Evolutionary conservation across 2,888 invertebrate genomes (phyloP).

Genomic region (Ptilodon capucinus): DNA sequence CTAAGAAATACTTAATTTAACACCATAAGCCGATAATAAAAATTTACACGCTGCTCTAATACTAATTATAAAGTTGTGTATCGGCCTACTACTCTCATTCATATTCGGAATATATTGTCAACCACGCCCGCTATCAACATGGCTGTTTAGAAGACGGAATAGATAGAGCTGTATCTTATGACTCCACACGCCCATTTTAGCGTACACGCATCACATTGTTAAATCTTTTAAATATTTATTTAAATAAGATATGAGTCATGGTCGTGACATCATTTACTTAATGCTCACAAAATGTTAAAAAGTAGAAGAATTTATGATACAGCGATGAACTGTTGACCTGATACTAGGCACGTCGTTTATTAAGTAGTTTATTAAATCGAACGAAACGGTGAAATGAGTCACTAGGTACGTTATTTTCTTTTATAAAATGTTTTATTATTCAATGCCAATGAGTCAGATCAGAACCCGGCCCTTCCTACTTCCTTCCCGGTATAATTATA

Average conservation of each 20-base stretch:
- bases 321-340: slow-evolving; percentile 76
- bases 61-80: slow-evolving; percentile 7
- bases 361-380: slow-evolving; percentile 49
- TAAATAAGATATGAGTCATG: slow-evolving; percentile 67
- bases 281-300: slow-evolving; percentile 68
- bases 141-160: slow-evolving; percentile 32
- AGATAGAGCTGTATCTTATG: slow-evolving; percentile 25
- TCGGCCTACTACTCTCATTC: slow-evolving; percentile 19
- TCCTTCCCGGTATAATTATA: slow-evolving; percentile 17
- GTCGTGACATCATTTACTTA: slow-evolving; percentile 75
- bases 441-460: slow-evolving; percentile 33
- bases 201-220: slow-evolving; percentile 44
- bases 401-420: slow-evolving; percentile 31
- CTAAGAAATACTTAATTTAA: neutral
- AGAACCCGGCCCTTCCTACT: slow-evolving; percentile 31
- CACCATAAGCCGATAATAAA: slow-evolving; percentile 13
- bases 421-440: slow-evolving; percentile 16
- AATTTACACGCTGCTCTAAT: slow-evolving; percentile 15
- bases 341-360: slow-evolving; percentile 57
- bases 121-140: slow-evolving; percentile 28
- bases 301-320: slow-evolving; percentile 71
- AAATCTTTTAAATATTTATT: slow-evolving; percentile 49
- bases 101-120: slow-evolving; percentile 19
- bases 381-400: slow-evolving; percentile 58
- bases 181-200: slow-evolving; percentile 24